Evolutionary conservation across 2,888 invertebrate genomes (phyloP), one percentile per base, ranked within the genome.

Genomic region (Rutpela maculata): DNA sequence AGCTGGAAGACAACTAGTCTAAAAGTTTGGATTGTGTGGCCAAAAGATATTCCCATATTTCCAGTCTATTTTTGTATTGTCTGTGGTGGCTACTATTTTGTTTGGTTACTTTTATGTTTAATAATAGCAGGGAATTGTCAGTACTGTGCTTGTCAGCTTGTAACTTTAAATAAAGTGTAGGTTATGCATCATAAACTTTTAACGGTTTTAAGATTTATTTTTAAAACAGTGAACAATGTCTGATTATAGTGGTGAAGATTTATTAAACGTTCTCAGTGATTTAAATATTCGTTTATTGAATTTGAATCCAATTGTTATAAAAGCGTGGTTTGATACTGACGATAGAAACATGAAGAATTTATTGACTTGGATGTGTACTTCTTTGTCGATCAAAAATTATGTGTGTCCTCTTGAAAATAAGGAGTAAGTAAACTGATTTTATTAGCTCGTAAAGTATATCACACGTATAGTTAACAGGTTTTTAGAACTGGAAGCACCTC

Each of bases 251-350:
- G 86, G 84, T 63, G 84, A 84, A 7, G 81, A 84, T 71, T 70
- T 87, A 10, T 77, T 86, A 57, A 75, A 81, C 65, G 72, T 83
- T 7, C 83, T 87, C 67, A 78, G 77, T 59, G 77, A 82, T 56
- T 77, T 87, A 56, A 81, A 86, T 60, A 73, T 87, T 11, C 77
- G 84, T 59, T 75, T 85, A 12, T 74, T 83, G 59, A 79, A 82
- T 76, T 68, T 86, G 63, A 80, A 81, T 66, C 82, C 84, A 11
- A 84, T 85, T 78, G 85, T 85, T 22, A 83, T 88, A 26, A 85
- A 84, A 75, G 86, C 84, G 26, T 89, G 88, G 88, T 88, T 86
- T 76, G 88, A 89, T 82, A 86, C 87, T 6, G 87, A 88, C 76
- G 83, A 85, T 77, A 74, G 75, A 56, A 81, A 84, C 38, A 83